Percentiles rank a stretch among this genome's conserved stretches.
These are phyloP conservation scores for Mimumesa dahlbomi DNA, from an alignment of 2,888 invertebrate genomes.

Conservation along the genomic window DNA sequence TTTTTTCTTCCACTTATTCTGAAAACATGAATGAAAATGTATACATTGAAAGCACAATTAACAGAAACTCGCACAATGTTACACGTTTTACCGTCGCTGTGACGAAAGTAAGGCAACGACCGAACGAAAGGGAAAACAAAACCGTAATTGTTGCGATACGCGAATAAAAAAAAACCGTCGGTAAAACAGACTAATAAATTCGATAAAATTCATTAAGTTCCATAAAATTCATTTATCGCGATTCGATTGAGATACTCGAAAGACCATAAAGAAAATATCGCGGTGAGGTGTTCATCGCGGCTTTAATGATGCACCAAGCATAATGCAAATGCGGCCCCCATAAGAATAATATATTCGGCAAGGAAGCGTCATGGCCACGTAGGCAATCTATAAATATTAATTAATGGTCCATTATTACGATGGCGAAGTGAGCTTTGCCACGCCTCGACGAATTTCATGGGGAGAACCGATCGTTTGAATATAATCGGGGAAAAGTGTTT, in stretches of 20 bases:
- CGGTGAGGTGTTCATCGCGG: background rate
- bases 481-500: background rate
- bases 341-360: conserved; percentile 45
- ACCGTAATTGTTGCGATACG: too few relatives aligned
- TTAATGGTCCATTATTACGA: conserved; percentile 74
- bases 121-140: too few relatives aligned
- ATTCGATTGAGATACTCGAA: too few relatives aligned
- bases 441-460: conserved; percentile 62
- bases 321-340: conserved; percentile 13
- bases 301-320: conserved; percentile 22
- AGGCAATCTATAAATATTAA: conserved; percentile 77
- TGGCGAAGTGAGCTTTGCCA: conserved; percentile 43
- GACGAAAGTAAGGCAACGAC: background rate
- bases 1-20: too few relatives aligned
- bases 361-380: conserved; percentile 71
- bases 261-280: background rate
- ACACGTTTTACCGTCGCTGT: background rate
- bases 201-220: too few relatives aligned
- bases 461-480: background rate
- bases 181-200: too few relatives aligned
- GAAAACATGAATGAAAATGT: too few relatives aligned
- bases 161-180: too few relatives aligned
- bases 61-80: background rate
- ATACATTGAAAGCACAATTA: too few relatives aligned
- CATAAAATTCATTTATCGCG: too few relatives aligned